Evolutionary conservation across 2,888 invertebrate genomes (phyloP).

Genomic region (Acholoe squamosa): DNA sequence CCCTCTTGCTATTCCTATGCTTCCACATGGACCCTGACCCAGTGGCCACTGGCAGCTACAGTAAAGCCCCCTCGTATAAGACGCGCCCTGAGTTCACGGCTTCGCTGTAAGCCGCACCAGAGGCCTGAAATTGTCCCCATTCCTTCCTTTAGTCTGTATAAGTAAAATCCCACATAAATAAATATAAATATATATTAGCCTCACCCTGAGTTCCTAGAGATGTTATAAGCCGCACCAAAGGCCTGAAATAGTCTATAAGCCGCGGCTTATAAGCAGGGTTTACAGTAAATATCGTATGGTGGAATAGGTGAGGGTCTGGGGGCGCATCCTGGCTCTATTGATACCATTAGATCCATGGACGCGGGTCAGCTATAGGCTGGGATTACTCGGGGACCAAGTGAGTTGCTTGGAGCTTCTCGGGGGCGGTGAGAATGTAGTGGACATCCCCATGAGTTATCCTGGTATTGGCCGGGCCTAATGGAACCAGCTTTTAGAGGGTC

Average conservation of each 20-base stretch:
- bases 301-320: background rate
- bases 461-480: background rate
- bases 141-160: too few relatives aligned
- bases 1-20: background rate
- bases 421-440: background rate
- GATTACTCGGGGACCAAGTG: conserved; percentile 5
- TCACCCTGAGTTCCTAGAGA: too few relatives aligned
- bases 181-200: too few relatives aligned
- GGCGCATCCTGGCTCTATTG: background rate
- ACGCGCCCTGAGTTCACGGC: too few relatives aligned
- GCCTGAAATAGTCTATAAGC: too few relatives aligned
- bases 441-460: background rate
- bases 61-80: too few relatives aligned
- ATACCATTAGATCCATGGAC: background rate
- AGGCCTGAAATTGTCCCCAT: too few relatives aligned
- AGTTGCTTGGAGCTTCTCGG: background rate
- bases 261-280: too few relatives aligned
- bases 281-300: too few relatives aligned
- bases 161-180: too few relatives aligned
- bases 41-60: background rate
- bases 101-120: too few relatives aligned
- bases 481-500: background rate
- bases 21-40: background rate
- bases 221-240: too few relatives aligned
- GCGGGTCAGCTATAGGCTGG: background rate